Percentiles rank a stretch among this genome's conserved stretches.
Evolutionary conservation across 2,888 invertebrate species (phyloP).

Genomic region (Trichopria drosophilae): DNA sequence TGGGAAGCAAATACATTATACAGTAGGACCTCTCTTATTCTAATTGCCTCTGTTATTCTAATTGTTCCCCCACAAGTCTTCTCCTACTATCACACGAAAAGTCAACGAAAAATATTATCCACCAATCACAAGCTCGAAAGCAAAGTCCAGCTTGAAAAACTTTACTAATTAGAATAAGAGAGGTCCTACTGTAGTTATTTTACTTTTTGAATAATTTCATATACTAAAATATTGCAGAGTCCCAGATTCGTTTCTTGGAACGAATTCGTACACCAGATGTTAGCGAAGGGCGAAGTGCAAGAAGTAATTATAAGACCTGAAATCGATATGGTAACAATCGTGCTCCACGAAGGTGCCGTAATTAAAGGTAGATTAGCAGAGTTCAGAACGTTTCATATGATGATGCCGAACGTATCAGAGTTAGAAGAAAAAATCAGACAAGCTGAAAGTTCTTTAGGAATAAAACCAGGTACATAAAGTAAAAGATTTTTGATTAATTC

Average conservation of each 20-base stretch:
- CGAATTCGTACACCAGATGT: conserved; percentile 93
- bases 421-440: conserved; percentile 90
- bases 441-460: conserved; percentile 79
- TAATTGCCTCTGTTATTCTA: too few species aligned
- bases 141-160: too few species aligned
- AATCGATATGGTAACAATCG: conserved; percentile 80
- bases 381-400: conserved; percentile 79
- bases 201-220: background rate
- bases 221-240: conserved; percentile 12
- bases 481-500: too few species aligned
- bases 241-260: conserved; percentile 79
- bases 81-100: too few species aligned
- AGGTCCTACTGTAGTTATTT: too few species aligned
- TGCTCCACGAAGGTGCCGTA: conserved; percentile 82
- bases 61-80: too few species aligned
- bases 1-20: too few species aligned
- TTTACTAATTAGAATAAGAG: too few species aligned
- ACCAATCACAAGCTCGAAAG: too few species aligned
- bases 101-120: too few species aligned
- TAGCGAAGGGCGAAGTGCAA: conserved; percentile 91
- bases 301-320: conserved; percentile 84
- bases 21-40: too few species aligned
- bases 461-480: conserved; percentile 67
- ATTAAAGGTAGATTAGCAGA: conserved; percentile 77
- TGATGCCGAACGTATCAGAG: conserved; percentile 78